Evolutionary conservation across 37 sponge, comb jelly and placozoan species (phyloP), one percentile per base, ranked within the genome.

Genomic region (Eunapius fragilis): DNA sequence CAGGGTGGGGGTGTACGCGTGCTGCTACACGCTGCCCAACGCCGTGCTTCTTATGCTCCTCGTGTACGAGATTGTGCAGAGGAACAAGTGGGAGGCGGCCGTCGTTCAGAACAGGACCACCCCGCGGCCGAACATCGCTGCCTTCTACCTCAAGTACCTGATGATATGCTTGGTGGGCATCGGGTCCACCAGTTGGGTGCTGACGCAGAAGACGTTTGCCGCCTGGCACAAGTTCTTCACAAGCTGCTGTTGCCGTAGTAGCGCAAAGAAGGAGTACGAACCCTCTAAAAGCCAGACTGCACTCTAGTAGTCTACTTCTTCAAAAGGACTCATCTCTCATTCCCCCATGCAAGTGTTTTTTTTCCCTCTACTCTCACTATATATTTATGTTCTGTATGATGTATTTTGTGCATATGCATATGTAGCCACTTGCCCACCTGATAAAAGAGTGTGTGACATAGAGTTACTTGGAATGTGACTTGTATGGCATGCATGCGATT

Each of bases 1-100:
- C 4, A 82, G 98, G 17, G 91, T 97, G 6, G 91, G 88, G 28
- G 72, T 97, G 67, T 95, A 94, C 80, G 89, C 96, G 22, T 71
- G 70, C 9, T 92, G 95, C 31, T 97, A 97, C 89, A 86, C 82
- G 50, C 76, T 91, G 32, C 95, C 98, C 35, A 95, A 89, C 69
- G 58, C 77, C 4, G 81, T 97, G 25, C 84, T 94, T 1, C 67
- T 97, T 25, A 31, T 89, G 31, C 78, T 92, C 38, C 82, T 80
- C 67, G 27, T 88, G 30, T 91, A 91, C 47, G 87, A 93, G 67
- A 78, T 93, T 30, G 85, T 85, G 27, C 68, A 83, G 58, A 72
- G 47, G 30, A 48, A 86, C 1, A 25, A 17, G 13, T 96, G 96
- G 96, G 87, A 94, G 41, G 5, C 0, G 36, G 45, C 79, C 4